Evolutionary conservation across 30 jellyfish, hydroid and myxozoan genomes (phyloP), one percentile per base, ranked within the genome.

Genomic region (Hydractinia symbiolongicarpus): DNA sequence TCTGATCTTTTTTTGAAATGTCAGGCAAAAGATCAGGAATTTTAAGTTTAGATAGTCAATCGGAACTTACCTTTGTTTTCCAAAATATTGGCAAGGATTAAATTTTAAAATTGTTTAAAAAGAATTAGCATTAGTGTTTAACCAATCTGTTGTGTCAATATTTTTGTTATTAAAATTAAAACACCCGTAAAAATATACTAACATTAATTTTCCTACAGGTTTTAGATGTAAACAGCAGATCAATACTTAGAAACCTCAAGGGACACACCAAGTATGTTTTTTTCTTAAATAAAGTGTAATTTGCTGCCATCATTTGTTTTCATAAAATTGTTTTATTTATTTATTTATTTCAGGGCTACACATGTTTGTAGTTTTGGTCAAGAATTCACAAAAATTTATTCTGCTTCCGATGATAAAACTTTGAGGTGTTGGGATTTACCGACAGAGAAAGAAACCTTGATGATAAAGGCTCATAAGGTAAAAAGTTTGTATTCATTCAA

Each of bases 401-500:
- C 99, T 19, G 99, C 94, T 17, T 87, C 96, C 17, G 99, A 93
- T 76, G 99, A 93, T 56, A 83, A 83, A 83, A 87, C 95, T 6
- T 83, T 93, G 50, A 91, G 87, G 30, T 82, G 86, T 66, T 68
- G 91, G 83, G 99, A 93, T 66, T 75, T 93, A 5, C 96, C 99
- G 4, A 88, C 99, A 8, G 96, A 93, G 69, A 87, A 83, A 71
- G 96, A 93, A 69, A 76, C 90, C 7, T 55, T 15, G n/a, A 61
- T 81, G 8, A 53, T 92, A 20, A 66, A 73, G 60, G 98, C 95
- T 54, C 98, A 92, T 67, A 86, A 79, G 40, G 98, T 92, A 58
- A 86, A 51, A 44, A 64, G 7, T 64, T 64, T 7, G 9, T 64
- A 13, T 64, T 51, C 1, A 7, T 7, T 64, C 6, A 7, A 0